Base-by-base conservation (phyloP, 2,888 invertebrate genomes). In the Mythimna ferrago region DNA sequence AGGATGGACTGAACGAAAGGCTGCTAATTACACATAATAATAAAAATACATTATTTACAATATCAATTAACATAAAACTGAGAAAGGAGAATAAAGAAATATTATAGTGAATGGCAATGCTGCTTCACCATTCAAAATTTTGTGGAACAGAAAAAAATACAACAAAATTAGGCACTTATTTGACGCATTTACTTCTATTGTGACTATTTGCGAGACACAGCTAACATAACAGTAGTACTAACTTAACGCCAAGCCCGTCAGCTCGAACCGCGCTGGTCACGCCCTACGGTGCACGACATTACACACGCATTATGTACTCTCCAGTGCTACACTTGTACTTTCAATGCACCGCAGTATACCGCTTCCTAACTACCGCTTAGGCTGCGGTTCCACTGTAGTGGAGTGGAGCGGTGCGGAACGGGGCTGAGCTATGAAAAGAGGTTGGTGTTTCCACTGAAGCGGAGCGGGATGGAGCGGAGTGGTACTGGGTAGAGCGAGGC, bases 301-400 rank as follows among this genome's bases (percentile, higher is more conserved):
- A 82, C 77, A 77, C 80, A 73, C 74, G 66, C 68, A 69, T 66
- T 78, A 26, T 26, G 26, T 26, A 76, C 73, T 71, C 76, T 72
- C 48, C 66, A 79, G 65, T 66, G 57, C 66, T 63, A 58, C 70
- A 90, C 90, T 90, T 90, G 80, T 85, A 87, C 92, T 91, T 92
- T 92, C 89, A 76, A 78, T 86, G 88, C 88, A 87, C 81, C 76
- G 72, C 73, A 82, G 64, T 82, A 73, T 85, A 71, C 69, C 64
- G 62, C 66, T 77, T 82, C 71, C 65, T 73, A 72, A 81, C 76
- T 65, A 9, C 64, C 62, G 66, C 51, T 76, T 44, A 26, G 26
- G 26, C 26, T 26, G 26, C 26, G 26, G 26, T 26, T 26, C 26
- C 26, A n/a, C n/a, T n/a, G n/a, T n/a, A n/a, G n/a, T n/a, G n/a